A percentile compares a stretch with the other conserved stretches of the same genome.
Evolutionary conservation across 2,113 vertebrate genomes (phyloP).

Genomic region (Amphiprion ocellaris): DNA sequence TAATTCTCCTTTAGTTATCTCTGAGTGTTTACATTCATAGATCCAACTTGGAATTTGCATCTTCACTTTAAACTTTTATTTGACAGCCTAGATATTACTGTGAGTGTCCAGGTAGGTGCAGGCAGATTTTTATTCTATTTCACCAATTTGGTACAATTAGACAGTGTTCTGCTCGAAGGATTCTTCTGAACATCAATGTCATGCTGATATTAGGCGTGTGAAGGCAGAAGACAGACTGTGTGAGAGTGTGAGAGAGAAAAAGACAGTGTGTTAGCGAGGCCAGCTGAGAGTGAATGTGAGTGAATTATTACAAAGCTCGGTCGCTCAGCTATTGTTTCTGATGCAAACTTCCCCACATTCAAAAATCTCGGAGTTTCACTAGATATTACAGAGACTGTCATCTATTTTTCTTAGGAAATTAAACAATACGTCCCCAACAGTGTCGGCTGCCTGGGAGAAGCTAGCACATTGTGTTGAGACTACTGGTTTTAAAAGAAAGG

Average conservation of each 20-base stretch:
- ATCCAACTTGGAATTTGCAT: background rate
- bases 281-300: conserved; percentile 20
- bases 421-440: conserved; percentile 78
- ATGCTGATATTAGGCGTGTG: conserved; percentile 1
- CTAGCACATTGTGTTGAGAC: conserved; percentile 69
- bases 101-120: background rate
- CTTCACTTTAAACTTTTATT: background rate
- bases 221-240: conserved; percentile 16
- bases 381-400: conserved; percentile 56
- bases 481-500: conserved; percentile 63
- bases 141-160: background rate
- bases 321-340: conserved; percentile 63
- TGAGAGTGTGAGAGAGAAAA: background rate
- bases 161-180: conserved; percentile 10
- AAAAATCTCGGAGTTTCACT: conserved; percentile 55
- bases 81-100: background rate
- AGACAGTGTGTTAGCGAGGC: background rate
- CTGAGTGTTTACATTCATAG: background rate
- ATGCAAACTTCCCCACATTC: conserved; percentile 73
- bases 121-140: background rate
- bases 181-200: conserved; percentile 26
- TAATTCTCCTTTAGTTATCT: background rate
- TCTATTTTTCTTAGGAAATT: conserved; percentile 77
- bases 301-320: conserved; percentile 47
- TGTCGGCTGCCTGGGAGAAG: conserved; percentile 56